Base-by-base conservation (phyloP, 2,797 vertebrate species). In the Aldrovandia affinis region DNA sequence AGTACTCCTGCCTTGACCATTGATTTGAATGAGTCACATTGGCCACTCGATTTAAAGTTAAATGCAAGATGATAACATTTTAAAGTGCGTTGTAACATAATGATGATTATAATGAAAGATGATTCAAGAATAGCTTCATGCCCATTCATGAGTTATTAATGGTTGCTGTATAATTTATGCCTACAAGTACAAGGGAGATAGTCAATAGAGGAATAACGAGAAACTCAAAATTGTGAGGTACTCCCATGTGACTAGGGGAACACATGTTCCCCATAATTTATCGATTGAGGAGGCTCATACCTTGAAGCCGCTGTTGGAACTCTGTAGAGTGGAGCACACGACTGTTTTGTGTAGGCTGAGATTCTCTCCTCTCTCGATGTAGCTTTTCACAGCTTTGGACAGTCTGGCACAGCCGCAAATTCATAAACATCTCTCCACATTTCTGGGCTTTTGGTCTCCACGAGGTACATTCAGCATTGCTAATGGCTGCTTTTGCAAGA, bases 231-330 rank as follows among this genome's bases (percentile, higher is more conserved):
- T 39, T 36, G 68, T 33, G 33, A 18, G 68, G 68, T 73, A 12
- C 50, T 52, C 50, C 50, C 50, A 25, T 39, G 36, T 36, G 81
- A n/a, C 20, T 75, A 22, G 22, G 22, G 22, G n/a, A 52, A 28
- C 44, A 3, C 2, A 14, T 79, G 85, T 92, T 86, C 89, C 91
- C 80, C 78, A 87, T 89, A 89, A 89, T 36, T n/a, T 59, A 18
- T 30, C 30, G 22, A 70, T 36, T 12, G 55, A 47, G 81, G 39
- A 59, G 14, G 81, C 52, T 39, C 54, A 54, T 52, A 83, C 15
- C 55, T 59, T 14, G 57, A 78, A 54, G 50, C 28, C 57, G 50
- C 68, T 8, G 63, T 33, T 20, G 33, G 82, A 22, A 52, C 54
- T 30, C 70, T 36, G n/a, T 15, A 18, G 70, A 52, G 65, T 22